Evolutionary conservation across 2,888 invertebrate genomes (phyloP).

Genomic region (Ectropis crepuscularia): DNA sequence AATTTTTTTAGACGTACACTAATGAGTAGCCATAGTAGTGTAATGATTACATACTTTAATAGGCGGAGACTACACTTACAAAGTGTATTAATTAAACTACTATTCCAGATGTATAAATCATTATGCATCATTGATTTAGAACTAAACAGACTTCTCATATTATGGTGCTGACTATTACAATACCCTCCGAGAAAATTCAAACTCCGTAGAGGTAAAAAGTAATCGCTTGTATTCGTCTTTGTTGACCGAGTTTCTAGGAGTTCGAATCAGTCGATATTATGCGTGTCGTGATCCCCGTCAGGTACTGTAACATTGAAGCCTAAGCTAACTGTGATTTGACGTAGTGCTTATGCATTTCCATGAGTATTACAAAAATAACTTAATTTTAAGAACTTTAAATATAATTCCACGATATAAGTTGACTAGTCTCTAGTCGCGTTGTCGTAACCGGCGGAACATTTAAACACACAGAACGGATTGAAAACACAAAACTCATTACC

Average conservation of each 20-base stretch:
- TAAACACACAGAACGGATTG: not conserved
- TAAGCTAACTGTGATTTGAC: conserved; percentile 76
- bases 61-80: conserved; percentile 84
- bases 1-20: conserved; percentile 78
- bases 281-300: conserved; percentile 3
- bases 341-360: conserved; percentile 66
- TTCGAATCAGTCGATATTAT: not conserved
- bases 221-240: not conserved
- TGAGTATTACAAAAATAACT: conserved; percentile 70
- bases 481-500: not conserved
- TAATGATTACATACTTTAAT: conserved; percentile 82
- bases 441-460: conserved; percentile 7
- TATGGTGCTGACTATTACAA: conserved; percentile 41
- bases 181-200: conserved; percentile 15
- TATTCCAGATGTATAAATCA: conserved; percentile 80
- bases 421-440: conserved; percentile 29
- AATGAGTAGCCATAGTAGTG: conserved; percentile 79
- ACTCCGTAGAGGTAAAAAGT: not conserved
- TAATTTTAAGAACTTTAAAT: conserved; percentile 45
- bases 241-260: not conserved
- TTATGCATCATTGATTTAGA: conserved; percentile 79
- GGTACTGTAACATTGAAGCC: conserved; percentile 46
- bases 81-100: conserved; percentile 83
- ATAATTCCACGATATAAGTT: conserved; percentile 48
- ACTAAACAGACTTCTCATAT: conserved; percentile 73